These are phyloP conservation scores for Monodelphis domestica DNA, from an alignment of 2,797 vertebrate genomes.

Conservation along the genomic window DNA sequence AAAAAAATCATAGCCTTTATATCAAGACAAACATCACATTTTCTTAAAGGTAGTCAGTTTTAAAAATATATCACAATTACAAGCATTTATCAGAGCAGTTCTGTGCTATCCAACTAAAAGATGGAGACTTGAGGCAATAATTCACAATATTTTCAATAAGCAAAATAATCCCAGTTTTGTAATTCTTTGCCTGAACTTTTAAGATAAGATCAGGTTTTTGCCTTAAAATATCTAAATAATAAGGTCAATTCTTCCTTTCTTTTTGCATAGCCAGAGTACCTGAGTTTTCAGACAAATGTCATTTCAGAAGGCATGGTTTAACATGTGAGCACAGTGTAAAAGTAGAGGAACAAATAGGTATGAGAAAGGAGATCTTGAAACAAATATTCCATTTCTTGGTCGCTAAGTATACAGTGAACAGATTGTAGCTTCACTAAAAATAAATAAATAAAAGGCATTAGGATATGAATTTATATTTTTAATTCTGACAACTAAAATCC, in stretches of 20 bases:
- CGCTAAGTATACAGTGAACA: constrained; percentile 31
- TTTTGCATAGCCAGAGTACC: neutral
- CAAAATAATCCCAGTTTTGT: neutral
- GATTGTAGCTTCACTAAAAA: constrained; percentile 34
- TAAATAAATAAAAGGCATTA: constrained; percentile 4
- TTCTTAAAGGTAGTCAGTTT: neutral
- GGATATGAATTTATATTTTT: neutral
- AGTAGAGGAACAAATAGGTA: constrained; percentile 17
- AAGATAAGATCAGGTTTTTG: neutral
- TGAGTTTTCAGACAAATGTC: constrained; percentile 18
- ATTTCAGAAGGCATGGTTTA: constrained; percentile 28
- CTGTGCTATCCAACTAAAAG: neutral
- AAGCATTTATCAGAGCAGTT: neutral
- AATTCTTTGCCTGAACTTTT: neutral
- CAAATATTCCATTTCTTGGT: constrained; percentile 16
- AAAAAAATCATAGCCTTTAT: neutral
- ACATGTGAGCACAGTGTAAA: neutral
- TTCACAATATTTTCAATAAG: neutral
- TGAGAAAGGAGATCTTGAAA: constrained; percentile 12
- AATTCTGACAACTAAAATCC: constrained; percentile 39
- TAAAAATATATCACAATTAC: neutral
- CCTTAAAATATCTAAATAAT: neutral
- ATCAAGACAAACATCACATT: neutral
- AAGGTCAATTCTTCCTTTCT: constrained; percentile 10
- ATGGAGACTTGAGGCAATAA: neutral